Evolutionary conservation across 1,140 invertebrate species (phyloP), one percentile per base, ranked within the genome.

Genomic region (Agrilus planipennis): DNA sequence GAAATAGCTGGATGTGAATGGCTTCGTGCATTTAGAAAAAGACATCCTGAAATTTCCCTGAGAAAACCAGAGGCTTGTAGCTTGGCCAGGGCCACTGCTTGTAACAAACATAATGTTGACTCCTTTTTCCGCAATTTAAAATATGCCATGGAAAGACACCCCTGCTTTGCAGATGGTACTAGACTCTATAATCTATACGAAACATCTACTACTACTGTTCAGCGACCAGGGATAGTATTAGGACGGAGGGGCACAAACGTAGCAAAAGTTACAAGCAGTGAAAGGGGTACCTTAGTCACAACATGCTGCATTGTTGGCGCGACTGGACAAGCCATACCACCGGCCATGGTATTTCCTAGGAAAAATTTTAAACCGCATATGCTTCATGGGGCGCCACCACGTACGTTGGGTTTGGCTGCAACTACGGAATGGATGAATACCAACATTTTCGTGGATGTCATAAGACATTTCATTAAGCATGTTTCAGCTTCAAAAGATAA

Each of bases 381-480:
- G 60, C 20, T 55, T 2, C 46, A 46, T 28, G 50, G 46, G 44
- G 49, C 52, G 15, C 61, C 63, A 22, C 42, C 61, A 30, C 61
- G 60, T 17, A 56, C 62, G 15, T 39, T 57, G 20, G 65, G 60
- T 15, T 57, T 61, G 3, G 36, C 36, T 4, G 41, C 50, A 16
- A 52, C 56, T 20, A 52, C 51, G 29, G 61, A 51, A 30, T 69
- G 64, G 55, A 60, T 69, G 61, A 71, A 59, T 45, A 49, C 43
- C 28, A 37, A 52, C 16, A 53, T 68, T 18, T 68, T 64, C 15
- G 48, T 61, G 21, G 50, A 63, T 52, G 66, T 68, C 15, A 51
- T 71, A 47, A 44, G 63, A 39, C 67, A 69, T 50, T 68, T 68
- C 34, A 50, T 64, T 12, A 50, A 53, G 16, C 42, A 62, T 53